Conservation (phyloP, 2,113 vertebrate genomes). For the Ranitomeya imitator region DNA sequence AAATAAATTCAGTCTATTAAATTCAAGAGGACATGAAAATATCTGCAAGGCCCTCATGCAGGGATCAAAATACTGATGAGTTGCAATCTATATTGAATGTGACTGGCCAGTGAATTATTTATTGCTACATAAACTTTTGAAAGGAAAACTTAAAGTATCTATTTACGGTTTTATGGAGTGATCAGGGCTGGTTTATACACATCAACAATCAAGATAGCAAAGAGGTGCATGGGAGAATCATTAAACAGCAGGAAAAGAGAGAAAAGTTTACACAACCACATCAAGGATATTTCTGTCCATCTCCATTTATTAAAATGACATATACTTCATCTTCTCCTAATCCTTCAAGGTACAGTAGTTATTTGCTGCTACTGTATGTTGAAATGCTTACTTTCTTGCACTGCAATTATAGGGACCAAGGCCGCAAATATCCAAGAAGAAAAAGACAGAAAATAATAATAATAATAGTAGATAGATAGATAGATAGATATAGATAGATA, state of each 20-base stretch:
- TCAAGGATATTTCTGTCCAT: constrained; percentile 15
- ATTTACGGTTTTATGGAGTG: constrained; percentile 34
- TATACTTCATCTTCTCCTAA: background rate
- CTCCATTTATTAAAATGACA: background rate
- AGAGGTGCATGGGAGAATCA: background rate
- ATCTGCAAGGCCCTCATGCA: constrained; percentile 49
- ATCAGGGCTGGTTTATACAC: constrained; percentile 27
- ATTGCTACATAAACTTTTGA: constrained; percentile 54
- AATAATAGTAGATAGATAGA: no score
- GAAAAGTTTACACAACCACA: background rate
- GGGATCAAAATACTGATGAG: constrained; percentile 56
- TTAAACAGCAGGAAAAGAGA: constrained; percentile 16
- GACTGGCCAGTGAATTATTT: constrained; percentile 56
- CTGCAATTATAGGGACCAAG: background rate
- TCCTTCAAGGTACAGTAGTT: constrained; percentile 13
- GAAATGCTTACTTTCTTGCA: no score
- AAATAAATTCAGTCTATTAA: constrained; percentile 53
- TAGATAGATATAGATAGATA: no score
- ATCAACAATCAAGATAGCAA: constrained; percentile 33
- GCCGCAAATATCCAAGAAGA: background rate
- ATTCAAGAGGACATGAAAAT: constrained; percentile 49
- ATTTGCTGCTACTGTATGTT: background rate
- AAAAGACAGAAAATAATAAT: background rate
- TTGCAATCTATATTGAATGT: constrained; percentile 58
- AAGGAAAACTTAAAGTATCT: constrained; percentile 50